phyloP scores from a whole-genome alignment of 1,140 invertebrate species.

The Samia ricini region DNA sequence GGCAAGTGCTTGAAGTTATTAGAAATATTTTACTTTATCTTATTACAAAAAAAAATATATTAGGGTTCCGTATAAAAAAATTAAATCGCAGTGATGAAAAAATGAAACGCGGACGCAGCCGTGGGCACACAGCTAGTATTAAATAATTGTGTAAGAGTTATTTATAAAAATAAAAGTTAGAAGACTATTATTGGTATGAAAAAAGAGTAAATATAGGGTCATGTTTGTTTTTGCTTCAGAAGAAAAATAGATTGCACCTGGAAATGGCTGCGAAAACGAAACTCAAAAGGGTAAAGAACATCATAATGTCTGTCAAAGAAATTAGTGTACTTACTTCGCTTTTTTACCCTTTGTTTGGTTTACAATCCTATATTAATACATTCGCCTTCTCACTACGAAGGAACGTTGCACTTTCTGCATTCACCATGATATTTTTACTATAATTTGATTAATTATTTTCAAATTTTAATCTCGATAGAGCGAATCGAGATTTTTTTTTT shows the following conservation, averaged over 20 bases:
- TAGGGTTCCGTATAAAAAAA: too few relatives aligned
- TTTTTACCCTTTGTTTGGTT: constrained; percentile 65
- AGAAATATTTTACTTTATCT: too few relatives aligned
- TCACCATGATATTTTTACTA: background rate
- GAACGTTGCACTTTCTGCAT: constrained; percentile 8
- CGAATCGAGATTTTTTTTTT: background rate
- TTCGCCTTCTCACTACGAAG: constrained; percentile 37
- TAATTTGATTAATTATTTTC: background rate
- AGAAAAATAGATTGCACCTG: constrained; percentile 77
- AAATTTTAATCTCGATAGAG: background rate
- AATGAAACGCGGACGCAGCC: too few relatives aligned
- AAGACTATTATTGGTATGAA: background rate
- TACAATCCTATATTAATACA: constrained; percentile 47
- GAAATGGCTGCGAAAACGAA: constrained; percentile 72
- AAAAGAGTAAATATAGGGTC: constrained; percentile 18
- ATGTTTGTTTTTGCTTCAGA: constrained; percentile 76
- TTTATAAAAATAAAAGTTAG: background rate
- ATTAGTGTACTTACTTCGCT: constrained; percentile 66
- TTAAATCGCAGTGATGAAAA: too few relatives aligned
- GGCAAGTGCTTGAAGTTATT: too few relatives aligned
- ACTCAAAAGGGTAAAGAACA: constrained; percentile 69
- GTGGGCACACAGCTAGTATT: too few relatives aligned
- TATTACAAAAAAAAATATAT: too few relatives aligned
- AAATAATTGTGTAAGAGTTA: background rate
- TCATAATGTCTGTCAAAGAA: constrained; percentile 40